Conservation (phyloP, 2,113 vertebrate species). For the Rhombomys opimus region DNA sequence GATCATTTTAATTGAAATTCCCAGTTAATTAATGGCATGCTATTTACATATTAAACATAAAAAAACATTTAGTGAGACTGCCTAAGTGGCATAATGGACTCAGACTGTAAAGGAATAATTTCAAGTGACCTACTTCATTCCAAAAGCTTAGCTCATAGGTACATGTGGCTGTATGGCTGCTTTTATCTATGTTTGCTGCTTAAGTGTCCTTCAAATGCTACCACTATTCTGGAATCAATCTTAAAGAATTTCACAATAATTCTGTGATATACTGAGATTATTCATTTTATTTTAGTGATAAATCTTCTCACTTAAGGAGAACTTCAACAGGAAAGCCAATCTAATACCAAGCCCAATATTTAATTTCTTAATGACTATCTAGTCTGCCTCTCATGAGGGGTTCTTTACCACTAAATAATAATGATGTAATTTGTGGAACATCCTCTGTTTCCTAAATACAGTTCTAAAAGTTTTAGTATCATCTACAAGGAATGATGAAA, state of each 20-base stretch:
- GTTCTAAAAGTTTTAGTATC: background rate
- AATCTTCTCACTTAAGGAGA: background rate
- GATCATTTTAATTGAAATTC: background rate
- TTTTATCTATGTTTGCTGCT: background rate
- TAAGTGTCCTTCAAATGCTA: background rate
- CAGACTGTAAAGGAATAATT: background rate
- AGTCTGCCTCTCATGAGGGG: background rate
- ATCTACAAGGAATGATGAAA: background rate
- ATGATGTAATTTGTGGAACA: background rate
- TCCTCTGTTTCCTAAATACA: background rate
- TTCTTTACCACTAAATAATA: background rate
- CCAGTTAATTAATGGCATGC: background rate
- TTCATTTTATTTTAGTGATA: background rate
- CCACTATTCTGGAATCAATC: background rate
- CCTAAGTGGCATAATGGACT: background rate
- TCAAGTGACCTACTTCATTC: background rate
- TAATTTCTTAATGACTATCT: background rate
- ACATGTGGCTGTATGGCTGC: background rate
- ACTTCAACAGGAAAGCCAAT: background rate
- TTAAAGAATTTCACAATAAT: background rate
- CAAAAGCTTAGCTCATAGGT: background rate
- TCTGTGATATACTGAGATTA: background rate
- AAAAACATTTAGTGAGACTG: background rate
- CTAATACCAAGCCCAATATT: background rate
- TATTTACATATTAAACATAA: background rate